Evolutionary conservation across 2,113 vertebrate species (phyloP), one percentile per base, ranked within the genome.

Genomic region (Malurus elegans): DNA sequence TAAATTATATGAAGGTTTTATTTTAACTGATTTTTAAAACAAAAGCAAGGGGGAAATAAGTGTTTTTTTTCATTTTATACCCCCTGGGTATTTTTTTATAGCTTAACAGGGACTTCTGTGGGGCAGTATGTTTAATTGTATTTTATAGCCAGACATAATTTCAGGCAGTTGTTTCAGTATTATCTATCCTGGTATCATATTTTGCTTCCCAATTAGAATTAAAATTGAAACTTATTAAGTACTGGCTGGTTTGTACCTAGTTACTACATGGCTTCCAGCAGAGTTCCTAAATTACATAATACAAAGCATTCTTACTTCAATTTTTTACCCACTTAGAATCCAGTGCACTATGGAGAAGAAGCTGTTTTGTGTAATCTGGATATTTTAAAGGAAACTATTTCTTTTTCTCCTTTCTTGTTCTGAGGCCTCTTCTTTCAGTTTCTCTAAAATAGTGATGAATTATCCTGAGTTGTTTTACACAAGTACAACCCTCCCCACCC

Each of bases 191-290:
- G 20, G 36, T 76, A 67, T 76, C 54, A 26, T 74, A 78, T 76
- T 96, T 91, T 94, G 47, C 56, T 78, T 90, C 42, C 60, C 47
- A 94, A 88, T 92, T 57, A 90, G 82, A 95, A 90, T 85, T 84
- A 89, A 91, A 96, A 91, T 65, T 53, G 60, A 83, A 92, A 86
- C 64, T 50, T 89, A 67, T 73, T 94, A 92, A 88, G 66, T 75
- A 64, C 34, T 81, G 25, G 28, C 82, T 96, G 74, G 15, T 94
- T 93, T 84, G 44, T 93, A 79, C 36, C 42, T 25, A 82, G 86
- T 90, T 94, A 87, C 62, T 92, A 50, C 45, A 38, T 51, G 76
- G 50, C 65, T 95, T 88, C 92, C 81, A 93, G 53, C 67, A 67
- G 87, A 62, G 67, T 70, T 79, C 44, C 65, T 94, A 75, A 93